Percentiles rank a stretch among this genome's conserved stretches.
These are phyloP conservation scores for Trypoxylus dichotomus DNA, from an alignment of 1,140 invertebrate species.

Conservation along the genomic window DNA sequence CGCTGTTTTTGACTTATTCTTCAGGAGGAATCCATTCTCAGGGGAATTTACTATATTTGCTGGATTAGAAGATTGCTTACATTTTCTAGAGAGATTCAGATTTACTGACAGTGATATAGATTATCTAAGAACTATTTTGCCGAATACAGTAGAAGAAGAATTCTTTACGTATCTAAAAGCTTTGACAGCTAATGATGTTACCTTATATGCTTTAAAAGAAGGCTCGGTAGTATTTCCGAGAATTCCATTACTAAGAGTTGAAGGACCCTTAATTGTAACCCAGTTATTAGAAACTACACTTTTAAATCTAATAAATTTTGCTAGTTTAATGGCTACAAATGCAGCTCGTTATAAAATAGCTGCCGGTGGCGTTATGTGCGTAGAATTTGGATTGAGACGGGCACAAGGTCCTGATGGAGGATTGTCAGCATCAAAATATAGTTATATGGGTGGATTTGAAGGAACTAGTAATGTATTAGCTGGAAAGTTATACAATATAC, in stretches of 20 bases:
- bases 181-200: conserved; percentile 83
- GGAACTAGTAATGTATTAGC: conserved; percentile 98
- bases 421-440: conserved; percentile 96
- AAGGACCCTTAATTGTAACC: conserved; percentile 90
- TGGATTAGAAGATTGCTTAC: conserved; percentile 94
- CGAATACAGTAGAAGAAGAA: conserved; percentile 78
- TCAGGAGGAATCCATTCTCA: conserved; percentile 96
- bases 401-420: conserved; percentile 99
- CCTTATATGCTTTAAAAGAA: conserved; percentile 89
- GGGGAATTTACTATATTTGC: conserved; percentile 99
- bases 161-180: conserved; percentile 89
- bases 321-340: conserved; percentile 98
- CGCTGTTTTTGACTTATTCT: conserved; percentile 97
- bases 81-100: conserved; percentile 92
- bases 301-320: conserved; percentile 95
- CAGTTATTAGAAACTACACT: conserved; percentile 97
- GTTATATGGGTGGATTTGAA: conserved; percentile 97
- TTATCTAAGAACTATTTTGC: conserved; percentile 86
- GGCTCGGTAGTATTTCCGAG: conserved; percentile 98
- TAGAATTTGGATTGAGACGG: conserved; percentile 96
- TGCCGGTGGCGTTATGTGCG: conserved; percentile 80
- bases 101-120: conserved; percentile 95
- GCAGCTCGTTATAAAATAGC: conserved; percentile 94
- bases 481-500: conserved; percentile 97
- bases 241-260: conserved; percentile 85